These are phyloP conservation scores for Lagocephalus sceleratus DNA, from an alignment of 2,797 vertebrate genomes.

Conservation along the genomic window DNA sequence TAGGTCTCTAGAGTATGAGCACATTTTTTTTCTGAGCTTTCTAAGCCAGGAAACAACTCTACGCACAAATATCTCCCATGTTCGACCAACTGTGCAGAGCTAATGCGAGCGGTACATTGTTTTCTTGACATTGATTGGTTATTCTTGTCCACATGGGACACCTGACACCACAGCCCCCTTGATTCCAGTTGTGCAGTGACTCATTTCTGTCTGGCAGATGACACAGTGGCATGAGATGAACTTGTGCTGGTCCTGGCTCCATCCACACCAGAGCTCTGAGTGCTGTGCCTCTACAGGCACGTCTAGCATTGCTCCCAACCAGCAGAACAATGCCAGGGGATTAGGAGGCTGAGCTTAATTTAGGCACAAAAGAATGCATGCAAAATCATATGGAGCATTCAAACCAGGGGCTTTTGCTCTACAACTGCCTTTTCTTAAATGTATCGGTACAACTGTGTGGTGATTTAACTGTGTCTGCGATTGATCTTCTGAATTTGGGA, in stretches of 20 bases:
- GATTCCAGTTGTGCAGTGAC: constrained; percentile 71
- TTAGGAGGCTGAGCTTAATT: constrained; percentile 64
- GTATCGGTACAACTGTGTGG: too few relatives aligned
- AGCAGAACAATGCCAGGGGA: constrained; percentile 68
- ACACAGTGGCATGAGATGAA: constrained; percentile 57
- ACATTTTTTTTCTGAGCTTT: constrained; percentile 30
- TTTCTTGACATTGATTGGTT: constrained; percentile 76
- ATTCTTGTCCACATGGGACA: constrained; percentile 68
- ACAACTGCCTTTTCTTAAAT: background rate
- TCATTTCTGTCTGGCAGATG: constrained; percentile 66
- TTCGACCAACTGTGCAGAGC: constrained; percentile 38
- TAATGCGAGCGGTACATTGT: constrained; percentile 60
- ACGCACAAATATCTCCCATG: constrained; percentile 36
- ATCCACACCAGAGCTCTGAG: constrained; percentile 31
- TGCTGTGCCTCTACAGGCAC: constrained; percentile 39
- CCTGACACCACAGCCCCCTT: constrained; percentile 54
- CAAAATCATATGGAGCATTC: constrained; percentile 35
- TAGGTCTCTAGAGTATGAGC: constrained; percentile 29
- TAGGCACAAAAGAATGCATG: constrained; percentile 53
- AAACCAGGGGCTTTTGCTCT: constrained; percentile 6
- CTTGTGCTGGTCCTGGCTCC: constrained; percentile 58
- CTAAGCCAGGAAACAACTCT: constrained; percentile 39
- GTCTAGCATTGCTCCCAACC: constrained; percentile 55
- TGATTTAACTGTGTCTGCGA: too few relatives aligned
- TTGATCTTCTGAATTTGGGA: too few relatives aligned